phyloP scores from a whole-genome alignment of 2,797 vertebrate species.

The Carcharodon carcharias region DNA sequence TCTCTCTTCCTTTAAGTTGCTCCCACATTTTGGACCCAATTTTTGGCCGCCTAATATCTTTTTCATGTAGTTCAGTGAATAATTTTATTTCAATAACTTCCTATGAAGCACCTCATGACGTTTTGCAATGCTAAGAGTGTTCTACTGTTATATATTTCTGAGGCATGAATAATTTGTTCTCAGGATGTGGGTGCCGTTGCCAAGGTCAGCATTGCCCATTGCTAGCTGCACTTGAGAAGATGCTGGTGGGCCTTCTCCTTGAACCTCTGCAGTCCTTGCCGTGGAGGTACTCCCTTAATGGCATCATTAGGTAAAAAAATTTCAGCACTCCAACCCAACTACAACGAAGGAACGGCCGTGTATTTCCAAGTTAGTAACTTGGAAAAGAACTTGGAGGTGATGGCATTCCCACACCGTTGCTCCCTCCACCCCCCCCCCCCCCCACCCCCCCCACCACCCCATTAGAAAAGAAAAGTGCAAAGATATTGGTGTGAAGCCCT shows the following conservation, averaged over 20 bases:
- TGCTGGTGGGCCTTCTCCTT: not conserved
- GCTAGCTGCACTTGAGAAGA: not conserved
- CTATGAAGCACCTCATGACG: no score
- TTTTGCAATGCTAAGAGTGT: no score
- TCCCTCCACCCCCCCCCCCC: no score
- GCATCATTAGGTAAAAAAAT: not conserved
- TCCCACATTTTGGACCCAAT: no score
- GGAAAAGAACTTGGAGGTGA: not conserved
- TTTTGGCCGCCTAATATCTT: no score
- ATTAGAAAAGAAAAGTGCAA: not conserved
- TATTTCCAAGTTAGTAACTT: not conserved
- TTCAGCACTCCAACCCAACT: not conserved
- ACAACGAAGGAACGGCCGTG: not conserved
- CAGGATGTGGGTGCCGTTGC: not conserved
- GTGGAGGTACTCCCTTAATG: not conserved
- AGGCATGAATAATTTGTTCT: not conserved
- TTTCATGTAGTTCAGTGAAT: no score
- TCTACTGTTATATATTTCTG: no score
- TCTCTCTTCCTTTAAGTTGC: no score
- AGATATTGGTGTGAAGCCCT: not conserved
- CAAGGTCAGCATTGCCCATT: not conserved
- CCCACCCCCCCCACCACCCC: no score
- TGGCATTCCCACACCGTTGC: no score
- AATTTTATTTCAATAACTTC: no score
- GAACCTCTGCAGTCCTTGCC: not conserved